Conservation (phyloP, 1,140 invertebrate species). For the Nasonia giraulti region DNA sequence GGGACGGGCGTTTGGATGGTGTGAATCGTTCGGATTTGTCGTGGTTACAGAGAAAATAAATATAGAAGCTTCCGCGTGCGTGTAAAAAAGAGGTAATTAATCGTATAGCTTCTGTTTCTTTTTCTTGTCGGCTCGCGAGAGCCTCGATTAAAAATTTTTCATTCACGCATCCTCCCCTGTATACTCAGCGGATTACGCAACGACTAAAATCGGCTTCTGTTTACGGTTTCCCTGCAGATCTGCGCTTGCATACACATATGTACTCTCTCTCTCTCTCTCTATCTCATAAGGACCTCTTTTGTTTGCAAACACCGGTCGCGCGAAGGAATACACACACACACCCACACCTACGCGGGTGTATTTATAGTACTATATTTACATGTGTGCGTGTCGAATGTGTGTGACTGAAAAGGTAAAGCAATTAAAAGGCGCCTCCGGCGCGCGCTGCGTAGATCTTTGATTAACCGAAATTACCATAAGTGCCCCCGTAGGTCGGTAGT, state of each 20-base stretch:
- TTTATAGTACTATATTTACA: neutral
- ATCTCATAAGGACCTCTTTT: constrained; percentile 9
- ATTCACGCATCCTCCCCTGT: neutral
- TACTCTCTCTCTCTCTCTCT: no score
- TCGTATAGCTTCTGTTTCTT: no score
- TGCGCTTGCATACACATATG: neutral
- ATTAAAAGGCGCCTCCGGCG: neutral
- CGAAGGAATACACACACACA: neutral
- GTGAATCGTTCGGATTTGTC: neutral
- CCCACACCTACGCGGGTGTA: neutral
- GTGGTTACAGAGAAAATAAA: no score
- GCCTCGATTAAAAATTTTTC: neutral
- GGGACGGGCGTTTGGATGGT: neutral
- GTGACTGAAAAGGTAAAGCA: neutral
- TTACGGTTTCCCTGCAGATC: neutral
- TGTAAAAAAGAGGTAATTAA: no score
- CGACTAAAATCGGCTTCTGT: neutral
- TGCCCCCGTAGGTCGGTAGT: no score
- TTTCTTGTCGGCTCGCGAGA: neutral
- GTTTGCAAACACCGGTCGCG: constrained; percentile 20
- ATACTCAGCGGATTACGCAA: no score
- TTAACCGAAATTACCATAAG: constrained; percentile 9
- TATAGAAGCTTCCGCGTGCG: no score
- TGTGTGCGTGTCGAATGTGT: neutral
- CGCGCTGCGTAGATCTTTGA: neutral